phyloP scores from a whole-genome alignment of 2,113 vertebrate species.

The Eurystomus gularis region DNA sequence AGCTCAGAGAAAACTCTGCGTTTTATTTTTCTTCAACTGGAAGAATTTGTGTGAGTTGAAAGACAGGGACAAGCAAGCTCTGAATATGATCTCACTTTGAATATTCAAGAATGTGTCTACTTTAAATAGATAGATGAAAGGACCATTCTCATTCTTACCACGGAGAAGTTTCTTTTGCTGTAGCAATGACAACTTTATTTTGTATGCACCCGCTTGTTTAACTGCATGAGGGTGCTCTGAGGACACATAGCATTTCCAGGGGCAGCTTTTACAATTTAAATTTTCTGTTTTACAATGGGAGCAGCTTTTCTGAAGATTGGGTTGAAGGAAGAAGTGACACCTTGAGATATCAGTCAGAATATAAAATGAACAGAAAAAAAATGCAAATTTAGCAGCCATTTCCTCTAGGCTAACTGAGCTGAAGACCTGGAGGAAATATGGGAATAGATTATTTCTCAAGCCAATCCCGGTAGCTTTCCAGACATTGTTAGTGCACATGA shows the following conservation, averaged over 20 bases:
- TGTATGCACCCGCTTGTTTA: neutral
- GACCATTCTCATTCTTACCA: neutral
- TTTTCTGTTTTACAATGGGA: neutral
- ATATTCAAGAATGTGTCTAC: neutral
- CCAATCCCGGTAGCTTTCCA: neutral
- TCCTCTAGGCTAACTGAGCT: neutral
- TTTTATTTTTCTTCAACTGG: neutral
- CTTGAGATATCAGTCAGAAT: slow-evolving; percentile 3
- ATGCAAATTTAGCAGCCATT: neutral
- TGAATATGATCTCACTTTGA: neutral
- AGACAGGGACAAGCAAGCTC: neutral
- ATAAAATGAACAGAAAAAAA: neutral
- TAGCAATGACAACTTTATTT: neutral
- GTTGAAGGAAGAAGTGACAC: neutral
- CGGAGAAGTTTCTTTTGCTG: neutral
- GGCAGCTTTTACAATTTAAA: neutral
- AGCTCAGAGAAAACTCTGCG: neutral
- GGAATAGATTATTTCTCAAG: neutral
- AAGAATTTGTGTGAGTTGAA: neutral
- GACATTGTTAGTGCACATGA: neutral
- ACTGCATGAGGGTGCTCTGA: neutral
- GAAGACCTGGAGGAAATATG: neutral
- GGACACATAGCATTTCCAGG: neutral
- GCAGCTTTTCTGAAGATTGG: neutral
- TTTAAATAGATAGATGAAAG: neutral